Base-by-base conservation (phyloP, 2,113 vertebrate genomes). In the Verasper variegatus region DNA sequence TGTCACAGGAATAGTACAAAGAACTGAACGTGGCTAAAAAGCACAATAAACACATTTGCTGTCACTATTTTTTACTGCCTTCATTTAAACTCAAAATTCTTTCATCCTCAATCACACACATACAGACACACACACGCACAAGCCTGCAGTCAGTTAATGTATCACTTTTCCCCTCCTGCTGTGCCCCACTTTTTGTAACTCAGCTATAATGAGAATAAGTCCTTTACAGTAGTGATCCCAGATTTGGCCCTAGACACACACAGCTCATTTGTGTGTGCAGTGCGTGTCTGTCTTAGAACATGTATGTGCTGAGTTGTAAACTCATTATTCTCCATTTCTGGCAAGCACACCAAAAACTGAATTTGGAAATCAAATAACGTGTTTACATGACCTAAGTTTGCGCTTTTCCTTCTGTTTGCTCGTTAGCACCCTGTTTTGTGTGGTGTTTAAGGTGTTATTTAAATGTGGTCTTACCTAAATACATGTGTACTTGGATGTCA, bases 171-270 rank as follows among this genome's bases (percentile, higher is more conserved):
- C 73, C 85, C 86, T 76, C 89, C 86, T 89, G 84, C 86, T 89
- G 89, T 91, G 89, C 74, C 88, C 91, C 84, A 89, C 81, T 89
- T 92, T 89, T 79, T 81, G 68, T 63, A 78, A 83, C 56, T 77
- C 76, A 54, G 62, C 79, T 84, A 73, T 88, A 76, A 86, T 82
- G 74, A 88, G 77, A 85, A 84, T 80, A 76, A 84, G 82, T 72
- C 68, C 61, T 80, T 68, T 82, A 58, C 82, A 80, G 84, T 61
- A 63, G 56, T 71, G 79, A 78, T 76, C 63, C 56, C 64, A 73
- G 74, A 79, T 73, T 84, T 74, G 74, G 76, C 58, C 72, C 64
- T 65, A 84, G 65, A 73, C 71, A 83, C 69, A 73, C 71, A 84
- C 69, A 81, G 65, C 86, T 91, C 78, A 80, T 86, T 87, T 87